These are phyloP conservation scores for Theropithecus gelada DNA, from an alignment of 2,113 vertebrate genomes.

Conservation along the genomic window DNA sequence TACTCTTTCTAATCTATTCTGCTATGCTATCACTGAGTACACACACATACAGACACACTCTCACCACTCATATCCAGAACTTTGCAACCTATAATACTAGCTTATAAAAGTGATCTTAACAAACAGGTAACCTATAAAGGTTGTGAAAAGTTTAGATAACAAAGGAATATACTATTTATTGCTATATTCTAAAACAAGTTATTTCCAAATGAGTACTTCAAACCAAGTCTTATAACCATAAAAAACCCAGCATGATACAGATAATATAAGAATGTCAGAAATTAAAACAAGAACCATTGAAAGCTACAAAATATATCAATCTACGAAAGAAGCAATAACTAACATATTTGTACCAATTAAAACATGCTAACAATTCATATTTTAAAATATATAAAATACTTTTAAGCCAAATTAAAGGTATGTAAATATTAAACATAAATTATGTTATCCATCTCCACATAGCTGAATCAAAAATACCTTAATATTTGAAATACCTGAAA, in stretches of 20 bases:
- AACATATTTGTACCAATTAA: background rate
- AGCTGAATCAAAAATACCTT: slow-evolving; percentile 20
- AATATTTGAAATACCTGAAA: slow-evolving; percentile 23
- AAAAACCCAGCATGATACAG: background rate
- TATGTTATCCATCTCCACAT: background rate
- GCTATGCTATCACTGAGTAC: background rate
- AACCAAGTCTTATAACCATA: background rate
- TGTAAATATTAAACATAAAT: background rate
- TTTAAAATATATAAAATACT: slow-evolving; percentile 20
- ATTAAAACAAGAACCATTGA: slow-evolving; percentile 27
- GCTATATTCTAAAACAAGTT: background rate
- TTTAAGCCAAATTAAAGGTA: slow-evolving; percentile 30
- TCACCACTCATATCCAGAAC: background rate
- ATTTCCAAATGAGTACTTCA: slow-evolving; percentile 42
- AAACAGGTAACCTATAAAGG: background rate
- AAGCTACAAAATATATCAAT: background rate
- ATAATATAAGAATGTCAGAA: background rate
- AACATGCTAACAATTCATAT: slow-evolving; percentile 14
- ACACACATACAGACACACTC: background rate
- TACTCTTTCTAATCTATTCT: background rate
- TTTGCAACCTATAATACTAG: background rate
- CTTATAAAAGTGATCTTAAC: slow-evolving; percentile 21
- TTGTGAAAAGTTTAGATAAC: slow-evolving; percentile 24
- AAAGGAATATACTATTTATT: background rate
- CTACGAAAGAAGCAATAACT: background rate